A percentile compares a stretch with the other conserved stretches of the same genome.
Conservation (phyloP, 2,797 vertebrate species). For the Arnoldichthys spilopterus region DNA sequence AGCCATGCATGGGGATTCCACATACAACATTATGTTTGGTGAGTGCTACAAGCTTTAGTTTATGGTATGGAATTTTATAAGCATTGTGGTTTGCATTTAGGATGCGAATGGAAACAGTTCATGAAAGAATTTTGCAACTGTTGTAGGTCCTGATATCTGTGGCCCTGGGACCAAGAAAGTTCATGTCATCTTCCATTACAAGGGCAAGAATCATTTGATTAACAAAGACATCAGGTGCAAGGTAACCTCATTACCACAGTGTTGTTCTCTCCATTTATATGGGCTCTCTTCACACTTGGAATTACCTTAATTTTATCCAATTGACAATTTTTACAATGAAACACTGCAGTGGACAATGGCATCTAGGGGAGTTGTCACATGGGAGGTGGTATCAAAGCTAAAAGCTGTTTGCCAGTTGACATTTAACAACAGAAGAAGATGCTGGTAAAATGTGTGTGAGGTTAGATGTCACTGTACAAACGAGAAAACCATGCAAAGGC, state of each 20-base stretch:
- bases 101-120: not conserved
- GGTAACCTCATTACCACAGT: constrained; percentile 67
- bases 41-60: constrained; percentile 13
- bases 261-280: not conserved
- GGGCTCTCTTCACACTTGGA: no score
- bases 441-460: no score
- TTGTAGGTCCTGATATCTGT: constrained; percentile 88
- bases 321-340: no score
- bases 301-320: no score
- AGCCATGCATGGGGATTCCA: constrained; percentile 81
- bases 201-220: constrained; percentile 87
- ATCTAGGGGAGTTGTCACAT: no score
- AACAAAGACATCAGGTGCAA: constrained; percentile 88
- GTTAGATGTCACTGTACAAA: no score
- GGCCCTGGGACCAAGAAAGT: constrained; percentile 89
- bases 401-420: no score
- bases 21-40: constrained; percentile 88
- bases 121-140: constrained; percentile 1
- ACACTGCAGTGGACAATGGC: no score
- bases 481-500: no score
- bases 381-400: no score
- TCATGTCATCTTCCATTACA: constrained; percentile 86
- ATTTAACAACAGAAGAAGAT: no score
- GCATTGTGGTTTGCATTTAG: not conserved
- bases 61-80: not conserved